Base-by-base conservation (phyloP, 2,888 invertebrate species). In the Cantharis nigra region DNA sequence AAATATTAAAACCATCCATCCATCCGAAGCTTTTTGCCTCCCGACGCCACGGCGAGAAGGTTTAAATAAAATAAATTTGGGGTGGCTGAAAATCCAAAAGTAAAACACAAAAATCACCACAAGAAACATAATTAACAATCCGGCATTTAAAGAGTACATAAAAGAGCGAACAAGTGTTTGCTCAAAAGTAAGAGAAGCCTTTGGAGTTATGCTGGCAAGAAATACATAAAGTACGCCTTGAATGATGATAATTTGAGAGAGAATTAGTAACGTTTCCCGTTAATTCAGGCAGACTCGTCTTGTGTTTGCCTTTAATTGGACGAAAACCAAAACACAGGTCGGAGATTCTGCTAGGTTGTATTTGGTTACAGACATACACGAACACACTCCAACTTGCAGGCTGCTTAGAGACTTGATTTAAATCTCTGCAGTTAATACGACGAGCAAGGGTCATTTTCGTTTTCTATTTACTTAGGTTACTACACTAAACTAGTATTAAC, bases 321-420 rank as follows among this genome's bases (percentile, higher is more conserved):
- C 87, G 88, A 87, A 88, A 88, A 88, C 88, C 88, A 87, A 88
- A 88, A 88, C 88, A 88, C 87, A 87, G 87, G 87, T 88, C 87
- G 87, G 87, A 87, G 88, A 87, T 87, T 78, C 87, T 83, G 83
- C 82, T 86, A 85, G 82, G 85, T 84, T 86, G 86, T 87, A 87
- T 87, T 87, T 84, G 86, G 87, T 87, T 87, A 86, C 86, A 85
- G 84, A 85, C 85, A 83, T 76, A 78, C 73, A 69, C 72, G 75
- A 75, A 71, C 72, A 73, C 70, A 72, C 74, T 71, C 78, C 26
- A 74, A 72, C 78, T 72, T 75, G 78, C 70, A 74, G 33, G 70
- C 69, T 71, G 71, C 72, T 33, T 69, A 75, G 69, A 75, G 75
- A 75, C 70, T 70, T 73, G 72, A 69, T 75, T 67, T 69, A 78